Percentiles rank a stretch among this genome's conserved stretches.
Evolutionary conservation across 2,888 invertebrate species (phyloP).

Genomic region (Actias luna): DNA sequence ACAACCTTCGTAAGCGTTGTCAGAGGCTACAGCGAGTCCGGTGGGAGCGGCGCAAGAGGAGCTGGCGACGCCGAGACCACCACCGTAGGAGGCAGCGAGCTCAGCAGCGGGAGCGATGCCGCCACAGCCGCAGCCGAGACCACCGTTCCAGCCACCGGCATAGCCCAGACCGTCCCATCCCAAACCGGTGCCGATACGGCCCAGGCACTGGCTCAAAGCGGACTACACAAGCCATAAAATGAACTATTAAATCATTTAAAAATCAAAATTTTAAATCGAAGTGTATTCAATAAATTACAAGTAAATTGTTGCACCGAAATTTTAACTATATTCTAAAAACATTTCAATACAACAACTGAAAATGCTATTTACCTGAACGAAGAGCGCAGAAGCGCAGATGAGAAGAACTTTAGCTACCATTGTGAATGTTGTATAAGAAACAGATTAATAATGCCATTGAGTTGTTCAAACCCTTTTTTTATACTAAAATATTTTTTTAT

Average conservation of each 20-base stretch:
- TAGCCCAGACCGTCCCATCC: conserved; percentile 14
- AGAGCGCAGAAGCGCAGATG: conserved; percentile 15
- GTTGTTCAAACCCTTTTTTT: neutral
- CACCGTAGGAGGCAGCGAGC: conserved; percentile 24
- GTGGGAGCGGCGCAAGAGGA: conserved; percentile 32
- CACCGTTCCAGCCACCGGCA: conserved; percentile 15
- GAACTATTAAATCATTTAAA: too few relatives aligned
- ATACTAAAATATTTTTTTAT: neutral
- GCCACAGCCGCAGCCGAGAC: conserved; percentile 19
- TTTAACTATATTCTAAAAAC: too few relatives aligned
- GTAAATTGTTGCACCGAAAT: too few relatives aligned
- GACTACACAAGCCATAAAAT: neutral
- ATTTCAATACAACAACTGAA: neutral
- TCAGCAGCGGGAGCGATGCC: conserved; percentile 30
- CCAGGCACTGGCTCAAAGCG: conserved; percentile 2
- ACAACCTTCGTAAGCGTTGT: conserved; percentile 34
- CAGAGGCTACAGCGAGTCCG: conserved; percentile 36
- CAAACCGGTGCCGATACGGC: conserved; percentile 5
- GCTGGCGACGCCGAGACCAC: conserved; percentile 33
- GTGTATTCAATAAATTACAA: too few relatives aligned
- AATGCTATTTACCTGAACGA: conserved; percentile 22
- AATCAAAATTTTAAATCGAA: too few relatives aligned
- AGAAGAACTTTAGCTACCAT: conserved; percentile 19
- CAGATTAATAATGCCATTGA: neutral
- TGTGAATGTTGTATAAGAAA: neutral